Base-by-base conservation (phyloP, 2,888 invertebrate species). In the Orgyia antiqua region DNA sequence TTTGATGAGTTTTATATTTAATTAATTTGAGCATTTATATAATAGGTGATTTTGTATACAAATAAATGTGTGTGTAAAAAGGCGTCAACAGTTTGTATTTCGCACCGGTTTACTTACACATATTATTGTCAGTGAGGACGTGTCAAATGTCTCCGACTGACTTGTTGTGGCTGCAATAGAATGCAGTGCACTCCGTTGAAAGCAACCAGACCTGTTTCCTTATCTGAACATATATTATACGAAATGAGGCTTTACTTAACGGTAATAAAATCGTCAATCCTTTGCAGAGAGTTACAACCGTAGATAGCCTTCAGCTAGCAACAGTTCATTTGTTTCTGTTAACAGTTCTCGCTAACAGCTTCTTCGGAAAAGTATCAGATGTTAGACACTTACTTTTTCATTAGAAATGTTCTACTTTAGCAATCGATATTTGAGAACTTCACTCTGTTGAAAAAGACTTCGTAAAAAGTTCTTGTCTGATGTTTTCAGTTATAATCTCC, bases 321-420 rank as follows among this genome's bases (percentile, higher is more conserved):
- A 72, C 71, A 75, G 77, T 75, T 79, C 73, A 80, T 79, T 80
- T 79, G 71, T 79, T 80, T 80, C 77, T 77, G 74, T 80, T 78
- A 76, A 62, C 73, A 74, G 73, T 75, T 72, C 71, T 70, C 64
- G 64, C 63, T 64, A 57, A 60, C 52, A 58, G 61, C 61, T 64
- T 73, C 73, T 74, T 68, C 66, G 67, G 58, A 52, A 64, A 70
- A 72, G 71, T 80, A 77, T 79, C 69, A 68, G 60, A 71, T 74
- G 74, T 73, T 71, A 58, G 64, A 51, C 51, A 55, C 51, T n/a
- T n/a, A n/a, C n/a, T 59, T 62, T 55, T 57, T 77, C 73, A 82
- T 82, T 80, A 64, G 74, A 69, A 59, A 60, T 55, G 58, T 80
- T 78, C 80, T 80, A 74, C 56, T 68, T 26, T 25, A 43, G 43